A percentile compares a stretch with the other conserved stretches of the same genome.
Evolutionary conservation across 2,888 invertebrate species (phyloP).

Genomic region (Rhamphomyia laevipes): DNA sequence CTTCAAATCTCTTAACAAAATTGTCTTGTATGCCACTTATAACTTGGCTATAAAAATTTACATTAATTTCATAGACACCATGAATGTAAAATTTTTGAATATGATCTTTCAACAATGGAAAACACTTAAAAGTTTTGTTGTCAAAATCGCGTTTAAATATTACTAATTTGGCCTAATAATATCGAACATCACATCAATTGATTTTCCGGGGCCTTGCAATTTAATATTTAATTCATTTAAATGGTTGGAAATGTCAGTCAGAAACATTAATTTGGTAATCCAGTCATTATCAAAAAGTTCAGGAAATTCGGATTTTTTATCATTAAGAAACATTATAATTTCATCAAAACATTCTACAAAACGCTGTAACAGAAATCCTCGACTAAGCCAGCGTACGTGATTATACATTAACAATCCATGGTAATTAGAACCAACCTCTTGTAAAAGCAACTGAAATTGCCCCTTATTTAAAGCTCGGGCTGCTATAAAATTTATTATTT

Average conservation of each 20-base stretch:
- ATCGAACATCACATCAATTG: not conserved
- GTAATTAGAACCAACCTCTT: not conserved
- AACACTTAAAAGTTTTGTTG: too few species aligned
- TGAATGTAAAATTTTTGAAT: too few species aligned
- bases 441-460: not conserved
- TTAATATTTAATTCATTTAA: not conserved
- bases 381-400: not conserved
- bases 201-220: not conserved
- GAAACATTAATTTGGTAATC: not conserved
- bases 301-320: too few species aligned
- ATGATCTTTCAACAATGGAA: too few species aligned
- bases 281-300: not conserved
- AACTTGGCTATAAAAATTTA: not conserved
- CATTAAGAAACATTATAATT: too few species aligned
- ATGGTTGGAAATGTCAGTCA: not conserved
- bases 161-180: too few species aligned
- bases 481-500: not conserved
- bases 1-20: too few species aligned
- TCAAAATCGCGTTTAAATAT: too few species aligned
- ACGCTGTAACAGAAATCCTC: not conserved
- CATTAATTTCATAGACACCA: too few species aligned
- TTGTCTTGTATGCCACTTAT: too few species aligned
- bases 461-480: not conserved
- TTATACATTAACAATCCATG: not conserved
- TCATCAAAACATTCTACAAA: not conserved